Percentiles rank a stretch among this genome's conserved stretches.
These are phyloP conservation scores for Prostheceraeus crozeri DNA, from an alignment of 2,888 invertebrate species.

Conservation along the genomic window DNA sequence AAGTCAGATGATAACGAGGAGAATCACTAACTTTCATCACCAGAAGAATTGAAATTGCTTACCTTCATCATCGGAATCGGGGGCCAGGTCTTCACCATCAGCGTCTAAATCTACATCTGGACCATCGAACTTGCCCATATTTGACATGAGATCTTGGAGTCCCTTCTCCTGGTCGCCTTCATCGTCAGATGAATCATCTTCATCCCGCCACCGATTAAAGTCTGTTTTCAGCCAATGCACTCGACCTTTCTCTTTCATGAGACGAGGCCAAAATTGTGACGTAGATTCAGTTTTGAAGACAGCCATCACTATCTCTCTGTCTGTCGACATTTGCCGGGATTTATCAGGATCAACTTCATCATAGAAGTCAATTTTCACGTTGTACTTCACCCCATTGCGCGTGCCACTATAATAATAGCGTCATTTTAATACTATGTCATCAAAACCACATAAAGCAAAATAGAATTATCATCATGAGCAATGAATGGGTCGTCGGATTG, in stretches of 20 bases:
- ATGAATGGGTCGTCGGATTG: no score
- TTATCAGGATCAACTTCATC: no score
- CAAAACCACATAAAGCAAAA: no score
- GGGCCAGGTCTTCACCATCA: conserved; percentile 42
- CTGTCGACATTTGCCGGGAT: conserved; percentile 59
- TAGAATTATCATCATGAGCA: no score
- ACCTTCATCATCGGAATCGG: conserved; percentile 63
- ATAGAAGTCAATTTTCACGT: conserved; percentile 72
- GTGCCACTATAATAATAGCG: no score
- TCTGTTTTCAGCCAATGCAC: conserved; percentile 92
- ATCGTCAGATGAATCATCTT: conserved; percentile 82
- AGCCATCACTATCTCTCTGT: conserved; percentile 60
- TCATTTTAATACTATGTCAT: no score
- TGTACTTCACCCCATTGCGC: conserved; percentile 89
- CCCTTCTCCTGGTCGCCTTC: conserved; percentile 35
- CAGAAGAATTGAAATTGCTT: no score
- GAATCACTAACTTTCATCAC: no score
- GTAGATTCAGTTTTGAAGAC: conserved; percentile 64
- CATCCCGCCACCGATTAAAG: conserved; percentile 95
- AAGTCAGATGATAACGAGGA: conserved; percentile 10
- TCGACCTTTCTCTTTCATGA: conserved; percentile 76
- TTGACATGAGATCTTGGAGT: conserved; percentile 40
- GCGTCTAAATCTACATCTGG: conserved; percentile 46
- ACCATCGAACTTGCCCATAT: conserved; percentile 40
- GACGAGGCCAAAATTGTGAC: conserved; percentile 77